Evolutionary conservation across 2,888 invertebrate genomes (phyloP).

Genomic region (Phalangium opilio): DNA sequence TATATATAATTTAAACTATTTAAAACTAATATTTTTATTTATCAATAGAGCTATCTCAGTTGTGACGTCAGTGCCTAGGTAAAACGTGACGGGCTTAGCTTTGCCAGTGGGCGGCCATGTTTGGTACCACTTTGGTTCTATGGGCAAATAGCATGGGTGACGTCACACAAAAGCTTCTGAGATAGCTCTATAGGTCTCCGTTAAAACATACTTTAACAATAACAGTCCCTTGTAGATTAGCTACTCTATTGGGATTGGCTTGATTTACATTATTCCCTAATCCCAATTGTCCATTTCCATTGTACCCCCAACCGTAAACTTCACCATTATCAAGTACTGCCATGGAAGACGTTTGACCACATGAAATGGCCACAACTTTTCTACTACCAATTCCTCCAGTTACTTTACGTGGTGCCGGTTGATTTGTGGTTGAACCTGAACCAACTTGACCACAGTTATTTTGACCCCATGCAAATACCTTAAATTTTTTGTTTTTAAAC

Average conservation of each 20-base stretch:
- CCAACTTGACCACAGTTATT: constrained; percentile 45
- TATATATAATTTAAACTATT: background rate
- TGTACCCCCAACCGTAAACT: constrained; percentile 44
- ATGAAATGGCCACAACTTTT: constrained; percentile 38
- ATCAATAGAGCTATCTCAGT: no score
- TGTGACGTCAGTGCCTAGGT: no score
- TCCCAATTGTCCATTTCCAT: constrained; percentile 42
- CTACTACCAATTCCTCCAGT: constrained; percentile 34
- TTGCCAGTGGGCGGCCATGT: no score
- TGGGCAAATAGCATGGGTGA: no score
- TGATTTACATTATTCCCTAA: constrained; percentile 42
- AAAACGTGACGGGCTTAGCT: no score
- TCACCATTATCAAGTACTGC: constrained; percentile 42
- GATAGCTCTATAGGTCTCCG: no score
- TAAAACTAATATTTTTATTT: no score
- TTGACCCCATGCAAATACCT: constrained; percentile 46
- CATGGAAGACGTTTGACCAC: constrained; percentile 43
- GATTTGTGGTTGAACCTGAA: constrained; percentile 40
- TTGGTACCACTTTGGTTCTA: no score
- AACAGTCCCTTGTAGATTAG: constrained; percentile 31
- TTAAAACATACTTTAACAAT: constrained; percentile 24
- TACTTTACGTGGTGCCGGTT: constrained; percentile 37
- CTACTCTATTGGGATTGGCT: constrained; percentile 37
- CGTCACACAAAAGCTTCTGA: no score
- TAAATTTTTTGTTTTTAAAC: no score